Base-by-base conservation (phyloP, 2,797 vertebrate genomes). In the Protonibea diacanthus region DNA sequence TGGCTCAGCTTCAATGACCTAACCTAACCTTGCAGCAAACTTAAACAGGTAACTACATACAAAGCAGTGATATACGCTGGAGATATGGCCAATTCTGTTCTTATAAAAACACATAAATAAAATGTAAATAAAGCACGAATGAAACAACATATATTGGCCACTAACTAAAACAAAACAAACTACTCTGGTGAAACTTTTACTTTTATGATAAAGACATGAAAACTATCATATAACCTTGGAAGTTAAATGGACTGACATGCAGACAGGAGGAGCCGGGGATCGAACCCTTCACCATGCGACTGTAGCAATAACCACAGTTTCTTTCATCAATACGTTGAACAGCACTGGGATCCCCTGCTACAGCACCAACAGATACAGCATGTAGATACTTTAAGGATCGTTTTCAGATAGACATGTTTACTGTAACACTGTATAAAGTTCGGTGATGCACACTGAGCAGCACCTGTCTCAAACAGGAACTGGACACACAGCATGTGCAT, bases 381-480 rank as follows among this genome's bases (percentile, higher is more conserved):
- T 5, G 18, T 0, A 20, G 45, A n/a, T 27, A 12, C 60, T 17
- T 29, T 7, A 53, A 40, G 15, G 21, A 3, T 8, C 2, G 1
- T 12, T 17, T 13, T 44, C 0, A 8, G 18, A 53, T 3, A 1
- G n/a, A 23, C 1, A 0, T n/a, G 42, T 66, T 21, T 27, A 14
- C 14, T 10, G n/a, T 6, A 11, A 49, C 6, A 29, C 27, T 33
- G 14, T 2, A 11, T 57, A 52, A 18, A 49, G 71, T 62, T 45
- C 2, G 4, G 15, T 59, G 71, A 57, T 13, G 48, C 57, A 3
- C 42, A 23, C 20, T 4, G 51, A 9, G 64, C 68, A 49, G 64
- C 75, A 70, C 74, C 60, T 68, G 66, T 42, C 15, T 60, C 49
- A 55, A 15, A 42, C 63, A 60, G 71, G 49, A 78, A 64, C 44